Evolutionary conservation across 1,140 invertebrate genomes (phyloP), one percentile per base, ranked within the genome.

Genomic region (Metopolophium dirhodum): DNA sequence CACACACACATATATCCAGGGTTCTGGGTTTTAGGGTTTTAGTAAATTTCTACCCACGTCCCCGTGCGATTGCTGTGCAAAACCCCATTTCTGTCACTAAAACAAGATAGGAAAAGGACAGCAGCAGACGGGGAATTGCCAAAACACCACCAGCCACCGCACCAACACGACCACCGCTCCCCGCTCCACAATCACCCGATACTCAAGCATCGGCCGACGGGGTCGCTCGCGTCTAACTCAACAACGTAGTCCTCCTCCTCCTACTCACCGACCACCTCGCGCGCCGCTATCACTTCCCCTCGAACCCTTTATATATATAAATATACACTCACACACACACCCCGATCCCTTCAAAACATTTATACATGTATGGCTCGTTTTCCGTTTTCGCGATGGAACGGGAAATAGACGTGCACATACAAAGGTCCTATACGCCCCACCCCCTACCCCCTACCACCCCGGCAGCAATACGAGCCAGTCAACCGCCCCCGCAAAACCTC

Each of bases 341-440:
- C 20, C 77, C 14, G 61, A 86, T 93, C 91, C 91, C 91, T 93
- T 93, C 47, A 51, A 92, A 92, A 85, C 91, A 68, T 77, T 77
- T 77, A 77, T 77, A n/a, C 61, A 77, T 77, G 23, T 54, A 85
- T 41, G 85, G 22, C 91, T 51, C 49, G 82, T 93, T 93, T 93
- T 93, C 91, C 91, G 91, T 93, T 93, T 93, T 93, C 91, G 82
- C 91, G 91, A 57, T 86, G 91, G 91, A 93, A 93, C 91, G 82
- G 91, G 91, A 93, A 93, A 93, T 86, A 93, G 91, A 93, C 91
- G 91, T 41, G 91, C 51, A 51, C 77, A 86, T 93, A 86, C 82
- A 93, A 93, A 93, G 91, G 91, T 85, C 82, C 91, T 30, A 23
- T 23, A 49, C n/a, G n/a, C n/a, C n/a, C 61, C 18, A 30, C 90